Percentiles rank a stretch among this genome's conserved stretches.
These are phyloP conservation scores for Cepaea hortensis DNA, from an alignment of 2,888 invertebrate genomes.

Conservation along the genomic window DNA sequence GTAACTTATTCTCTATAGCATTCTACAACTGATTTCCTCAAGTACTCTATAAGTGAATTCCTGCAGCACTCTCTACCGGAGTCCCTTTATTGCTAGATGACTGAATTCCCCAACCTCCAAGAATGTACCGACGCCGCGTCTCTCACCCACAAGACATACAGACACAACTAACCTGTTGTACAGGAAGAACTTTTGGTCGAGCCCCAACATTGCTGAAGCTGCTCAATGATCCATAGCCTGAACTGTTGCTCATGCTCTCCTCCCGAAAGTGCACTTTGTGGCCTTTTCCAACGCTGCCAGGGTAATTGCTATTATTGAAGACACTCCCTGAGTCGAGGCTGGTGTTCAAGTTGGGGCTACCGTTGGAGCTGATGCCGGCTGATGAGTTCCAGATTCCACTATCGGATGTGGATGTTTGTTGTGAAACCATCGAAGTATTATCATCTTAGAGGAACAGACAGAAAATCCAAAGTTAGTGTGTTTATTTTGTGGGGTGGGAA, in stretches of 20 bases:
- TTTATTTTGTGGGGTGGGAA: too few species aligned
- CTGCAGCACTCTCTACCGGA: too few species aligned
- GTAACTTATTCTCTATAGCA: too few species aligned
- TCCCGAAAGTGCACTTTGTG: constrained; percentile 61
- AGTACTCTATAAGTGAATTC: too few species aligned
- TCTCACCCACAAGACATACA: not conserved
- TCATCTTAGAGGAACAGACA: constrained; percentile 53
- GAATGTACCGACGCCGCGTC: too few species aligned
- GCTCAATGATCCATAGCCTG: constrained; percentile 67
- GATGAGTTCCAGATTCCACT: constrained; percentile 63
- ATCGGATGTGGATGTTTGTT: constrained; percentile 62
- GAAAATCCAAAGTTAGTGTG: too few species aligned
- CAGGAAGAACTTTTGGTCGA: constrained; percentile 57
- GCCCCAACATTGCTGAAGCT: constrained; percentile 62
- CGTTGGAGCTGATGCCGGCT: not conserved
- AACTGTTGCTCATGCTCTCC: constrained; percentile 65
- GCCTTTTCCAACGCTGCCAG: constrained; percentile 44
- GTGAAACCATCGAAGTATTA: constrained; percentile 59
- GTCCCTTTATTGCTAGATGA: too few species aligned
- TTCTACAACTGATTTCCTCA: too few species aligned
- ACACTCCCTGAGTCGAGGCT: not conserved
- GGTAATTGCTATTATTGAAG: not conserved
- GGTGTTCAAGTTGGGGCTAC: constrained; percentile 3
- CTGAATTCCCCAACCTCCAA: too few species aligned
- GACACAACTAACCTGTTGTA: constrained; percentile 4